Evolutionary conservation across 2,113 vertebrate genomes (phyloP), one percentile per base, ranked within the genome.

Genomic region (Melozone crissalis): DNA sequence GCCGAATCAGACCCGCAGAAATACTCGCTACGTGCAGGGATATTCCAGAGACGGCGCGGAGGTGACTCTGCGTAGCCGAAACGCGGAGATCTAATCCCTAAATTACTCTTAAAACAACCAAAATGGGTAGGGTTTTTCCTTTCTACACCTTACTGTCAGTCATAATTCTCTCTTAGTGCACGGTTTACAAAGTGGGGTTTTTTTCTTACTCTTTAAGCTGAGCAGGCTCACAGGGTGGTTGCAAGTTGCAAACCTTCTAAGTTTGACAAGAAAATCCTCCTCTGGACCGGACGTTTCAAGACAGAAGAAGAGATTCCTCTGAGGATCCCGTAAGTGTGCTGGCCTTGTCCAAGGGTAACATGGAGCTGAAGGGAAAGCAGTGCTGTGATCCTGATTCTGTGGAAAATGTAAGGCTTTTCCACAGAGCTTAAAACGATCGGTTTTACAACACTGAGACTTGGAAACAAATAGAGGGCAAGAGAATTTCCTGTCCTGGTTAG

Each of bases 281-380:
- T 98, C 73, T 98, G 98, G 98, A 98, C 98, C 7, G 97, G 98
- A 5, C 97, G 98, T 58, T 98, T 98, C 97, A 98, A 97, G 94
- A 95, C 93, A 0, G 90, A 97, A 91, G 97, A 97, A 43, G 98
- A 98, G 39, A 98, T 98, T 93, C 98, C 98, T 30, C 55, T 26
- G 3, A 84, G 95, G 47, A 93, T 98, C 84, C 84, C 98, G 98
- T 98, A 97, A 98, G 98, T 97, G 66, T 0, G 0, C 20, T 14
- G 44, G 24, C 37, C 5, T 44, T 63, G 28, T 31, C 44, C 17
- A 8, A 23, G 54, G n/a, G 51, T 41, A 62, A 30, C 4, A 2
- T 14, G 67, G 43, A 61, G 44, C 26, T 61, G 69, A 63, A 66
- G 66, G 84, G 73, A 86, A 57, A 47, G 55, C 2, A 23, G 43